These are phyloP conservation scores for Drosophila simulans DNA, from an alignment of 1,140 invertebrate species.

Conservation along the genomic window DNA sequence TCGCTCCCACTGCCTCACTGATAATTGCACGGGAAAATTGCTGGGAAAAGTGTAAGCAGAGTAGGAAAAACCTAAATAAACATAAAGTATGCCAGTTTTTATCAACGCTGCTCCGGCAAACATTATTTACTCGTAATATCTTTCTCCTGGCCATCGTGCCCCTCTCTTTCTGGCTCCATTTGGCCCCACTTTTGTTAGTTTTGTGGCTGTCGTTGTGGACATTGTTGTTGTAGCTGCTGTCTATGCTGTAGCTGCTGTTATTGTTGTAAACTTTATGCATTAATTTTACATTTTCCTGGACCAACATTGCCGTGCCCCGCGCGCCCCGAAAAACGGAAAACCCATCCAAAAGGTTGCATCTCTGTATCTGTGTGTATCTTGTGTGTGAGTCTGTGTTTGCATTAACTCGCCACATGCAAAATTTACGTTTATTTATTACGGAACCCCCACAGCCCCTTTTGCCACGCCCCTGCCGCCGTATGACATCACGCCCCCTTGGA, in stretches of 20 bases:
- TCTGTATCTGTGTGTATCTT: conserved; percentile 46
- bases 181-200: conserved; percentile 35
- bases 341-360: conserved; percentile 30
- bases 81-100: conserved; percentile 64
- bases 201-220: conserved; percentile 51
- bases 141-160: conserved; percentile 25
- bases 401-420: conserved; percentile 81
- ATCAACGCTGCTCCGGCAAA: conserved; percentile 50
- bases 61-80: conserved; percentile 40
- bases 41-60: conserved; percentile 20
- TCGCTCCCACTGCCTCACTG: neutral
- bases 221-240: conserved; percentile 53
- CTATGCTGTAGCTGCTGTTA: conserved; percentile 40
- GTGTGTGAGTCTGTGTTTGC: conserved; percentile 63
- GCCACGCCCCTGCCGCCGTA: conserved; percentile 20
- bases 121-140: conserved; percentile 75
- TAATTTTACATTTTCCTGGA: conserved; percentile 78
- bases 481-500: conserved; percentile 30
- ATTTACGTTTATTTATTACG: conserved; percentile 82
- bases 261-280: conserved; percentile 80
- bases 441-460: conserved; percentile 11
- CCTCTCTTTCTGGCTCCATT: conserved; percentile 34
- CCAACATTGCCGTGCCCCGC: conserved; percentile 19
- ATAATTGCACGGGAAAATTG: conserved; percentile 55
- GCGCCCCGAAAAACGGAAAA: neutral